These are phyloP conservation scores for Sebastes dallii DNA, from an alignment of 2,797 vertebrate genomes.

Conservation along the genomic window DNA sequence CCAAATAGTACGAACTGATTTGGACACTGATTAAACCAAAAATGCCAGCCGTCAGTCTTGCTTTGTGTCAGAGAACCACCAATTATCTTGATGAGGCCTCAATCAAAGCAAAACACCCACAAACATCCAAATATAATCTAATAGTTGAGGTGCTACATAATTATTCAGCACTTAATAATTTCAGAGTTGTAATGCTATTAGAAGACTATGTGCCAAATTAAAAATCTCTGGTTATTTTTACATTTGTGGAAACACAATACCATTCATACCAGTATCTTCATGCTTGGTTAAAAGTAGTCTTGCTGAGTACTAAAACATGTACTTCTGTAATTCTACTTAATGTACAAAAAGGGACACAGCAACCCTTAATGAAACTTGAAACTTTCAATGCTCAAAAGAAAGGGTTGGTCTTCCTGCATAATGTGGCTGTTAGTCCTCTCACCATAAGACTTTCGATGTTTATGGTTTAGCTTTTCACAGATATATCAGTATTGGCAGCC, in stretches of 20 bases:
- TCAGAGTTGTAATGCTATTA: background rate
- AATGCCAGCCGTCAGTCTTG: slow-evolving; percentile 73
- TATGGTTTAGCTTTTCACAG: background rate
- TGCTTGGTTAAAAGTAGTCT: background rate
- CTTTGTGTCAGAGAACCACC: slow-evolving; percentile 78
- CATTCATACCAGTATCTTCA: background rate
- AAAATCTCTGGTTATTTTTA: background rate
- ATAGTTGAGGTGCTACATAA: background rate
- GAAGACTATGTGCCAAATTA: background rate
- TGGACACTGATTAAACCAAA: slow-evolving; percentile 56
- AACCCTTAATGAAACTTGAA: background rate
- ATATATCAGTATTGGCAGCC: background rate
- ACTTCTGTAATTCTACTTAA: background rate
- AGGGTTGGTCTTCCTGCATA: background rate
- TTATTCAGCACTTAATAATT: background rate
- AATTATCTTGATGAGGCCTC: slow-evolving; percentile 68
- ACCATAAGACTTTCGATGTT: background rate
- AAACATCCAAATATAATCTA: slow-evolving; percentile 32
- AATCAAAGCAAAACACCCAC: slow-evolving; percentile 60
- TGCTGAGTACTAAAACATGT: background rate
- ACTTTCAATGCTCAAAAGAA: background rate
- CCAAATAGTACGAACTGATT: slow-evolving; percentile 26
- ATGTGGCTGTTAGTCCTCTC: background rate
- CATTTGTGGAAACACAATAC: background rate
- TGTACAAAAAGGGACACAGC: background rate